These are phyloP conservation scores for Metridium senile DNA, from an alignment of 92 coral and sea anemone species.

Conservation along the genomic window DNA sequence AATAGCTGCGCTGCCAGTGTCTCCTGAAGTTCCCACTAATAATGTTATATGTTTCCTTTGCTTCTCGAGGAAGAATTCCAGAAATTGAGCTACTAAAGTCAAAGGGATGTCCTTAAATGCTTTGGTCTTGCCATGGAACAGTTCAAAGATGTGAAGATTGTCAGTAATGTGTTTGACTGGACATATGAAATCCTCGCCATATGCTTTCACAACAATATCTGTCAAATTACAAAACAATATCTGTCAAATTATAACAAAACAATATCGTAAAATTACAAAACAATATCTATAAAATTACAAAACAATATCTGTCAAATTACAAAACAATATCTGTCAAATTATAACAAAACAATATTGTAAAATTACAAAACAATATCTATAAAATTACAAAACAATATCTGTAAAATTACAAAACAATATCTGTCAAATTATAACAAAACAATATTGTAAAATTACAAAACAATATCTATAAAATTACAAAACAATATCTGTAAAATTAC, in stretches of 20 bases:
- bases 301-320: conserved; percentile 50
- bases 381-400: conserved; percentile 74
- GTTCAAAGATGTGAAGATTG: conserved; percentile 66
- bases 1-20: conserved; percentile 96
- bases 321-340: too few relatives aligned
- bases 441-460: neutral
- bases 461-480: conserved; percentile 60
- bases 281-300: conserved; percentile 60
- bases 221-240: neutral
- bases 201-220: conserved; percentile 77
- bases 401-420: neutral
- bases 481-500: conserved; percentile 50
- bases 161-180: conserved; percentile 48
- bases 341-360: neutral
- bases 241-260: neutral
- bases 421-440: neutral
- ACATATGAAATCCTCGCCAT: conserved; percentile 52
- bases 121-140: conserved; percentile 93
- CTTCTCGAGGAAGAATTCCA: conserved; percentile 72
- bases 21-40: conserved; percentile 86
- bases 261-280: neutral
- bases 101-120: conserved; percentile 91
- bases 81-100: conserved; percentile 65
- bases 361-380: conserved; percentile 3
- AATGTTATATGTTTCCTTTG: conserved; percentile 58